Percentiles rank a stretch among this genome's conserved stretches.
phyloP scores from a whole-genome alignment of 2,113 vertebrate species.

The Hydropotes inermis region DNA sequence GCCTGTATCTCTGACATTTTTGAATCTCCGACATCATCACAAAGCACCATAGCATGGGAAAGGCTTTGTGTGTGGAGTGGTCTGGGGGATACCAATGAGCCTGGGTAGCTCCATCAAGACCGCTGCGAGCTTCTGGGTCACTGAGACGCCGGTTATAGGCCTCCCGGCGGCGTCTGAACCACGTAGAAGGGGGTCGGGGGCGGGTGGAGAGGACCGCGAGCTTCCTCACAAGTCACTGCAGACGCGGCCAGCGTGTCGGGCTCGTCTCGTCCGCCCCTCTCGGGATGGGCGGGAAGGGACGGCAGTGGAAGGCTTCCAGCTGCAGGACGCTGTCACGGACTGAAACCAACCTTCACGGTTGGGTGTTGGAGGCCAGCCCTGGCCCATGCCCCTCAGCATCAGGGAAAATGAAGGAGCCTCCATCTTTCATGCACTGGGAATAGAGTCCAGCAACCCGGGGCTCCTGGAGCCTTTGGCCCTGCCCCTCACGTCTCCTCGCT shows the following conservation, averaged over 20 bases:
- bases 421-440: neutral
- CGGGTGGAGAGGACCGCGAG: neutral
- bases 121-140: slow-evolving; percentile 44
- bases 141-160: slow-evolving; percentile 40
- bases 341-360: neutral
- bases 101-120: slow-evolving; percentile 5
- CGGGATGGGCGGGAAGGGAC: neutral
- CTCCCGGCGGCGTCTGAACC: slow-evolving; percentile 28
- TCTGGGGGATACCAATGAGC: slow-evolving; percentile 58
- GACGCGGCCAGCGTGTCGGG: fast-evolving
- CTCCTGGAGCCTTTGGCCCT: neutral
- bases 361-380: neutral
- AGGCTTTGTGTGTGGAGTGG: slow-evolving; percentile 54
- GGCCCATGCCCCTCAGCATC: neutral
- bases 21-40: slow-evolving; percentile 66
- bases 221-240: neutral
- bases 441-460: neutral
- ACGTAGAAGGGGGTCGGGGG: neutral
- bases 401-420: neutral
- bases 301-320: neutral
- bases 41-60: slow-evolving; percentile 68
- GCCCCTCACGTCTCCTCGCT: too few relatives aligned
- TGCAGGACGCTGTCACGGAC: neutral
- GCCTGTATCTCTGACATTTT: slow-evolving; percentile 69
- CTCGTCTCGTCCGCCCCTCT: neutral